These are phyloP conservation scores for Mormyrus hasselquistii DNA, from an alignment of 2,797 vertebrate species.

Conservation along the genomic window DNA sequence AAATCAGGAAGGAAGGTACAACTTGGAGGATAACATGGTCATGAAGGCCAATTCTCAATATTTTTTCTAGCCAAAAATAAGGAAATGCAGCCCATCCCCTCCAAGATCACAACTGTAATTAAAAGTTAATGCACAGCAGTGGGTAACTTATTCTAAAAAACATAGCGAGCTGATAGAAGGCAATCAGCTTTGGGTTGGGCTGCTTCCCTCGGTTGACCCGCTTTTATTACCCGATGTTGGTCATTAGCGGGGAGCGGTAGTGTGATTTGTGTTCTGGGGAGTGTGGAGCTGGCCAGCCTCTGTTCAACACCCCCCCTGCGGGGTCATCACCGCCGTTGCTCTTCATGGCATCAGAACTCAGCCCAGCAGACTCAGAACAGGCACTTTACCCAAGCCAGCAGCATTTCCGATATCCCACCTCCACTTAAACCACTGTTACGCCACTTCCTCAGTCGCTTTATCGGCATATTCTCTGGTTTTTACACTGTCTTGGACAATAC, in stretches of 20 bases:
- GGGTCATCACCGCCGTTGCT: neutral
- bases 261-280: constrained; percentile 29
- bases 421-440: neutral
- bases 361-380: neutral
- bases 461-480: neutral
- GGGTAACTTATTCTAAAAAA: constrained; percentile 23
- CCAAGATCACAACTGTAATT: constrained; percentile 30
- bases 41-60: neutral
- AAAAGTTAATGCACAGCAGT: constrained; percentile 25
- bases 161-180: constrained; percentile 30
- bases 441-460: neutral
- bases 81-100: neutral
- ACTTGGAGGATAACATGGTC: neutral
- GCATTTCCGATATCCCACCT: neutral
- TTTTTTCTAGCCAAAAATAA: neutral
- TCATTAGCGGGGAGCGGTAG: constrained; percentile 40
- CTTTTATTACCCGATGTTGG: constrained; percentile 35
- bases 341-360: neutral
- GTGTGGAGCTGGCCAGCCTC: constrained; percentile 19
- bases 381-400: neutral
- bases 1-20: neutral
- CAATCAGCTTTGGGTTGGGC: constrained; percentile 30
- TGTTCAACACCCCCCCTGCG: neutral
- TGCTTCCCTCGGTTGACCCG: constrained; percentile 27
- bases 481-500: neutral